Percentiles rank a stretch among this genome's conserved stretches.
These are phyloP conservation scores for Sardinella longiceps DNA, from an alignment of 2,797 vertebrate genomes.

Conservation along the genomic window DNA sequence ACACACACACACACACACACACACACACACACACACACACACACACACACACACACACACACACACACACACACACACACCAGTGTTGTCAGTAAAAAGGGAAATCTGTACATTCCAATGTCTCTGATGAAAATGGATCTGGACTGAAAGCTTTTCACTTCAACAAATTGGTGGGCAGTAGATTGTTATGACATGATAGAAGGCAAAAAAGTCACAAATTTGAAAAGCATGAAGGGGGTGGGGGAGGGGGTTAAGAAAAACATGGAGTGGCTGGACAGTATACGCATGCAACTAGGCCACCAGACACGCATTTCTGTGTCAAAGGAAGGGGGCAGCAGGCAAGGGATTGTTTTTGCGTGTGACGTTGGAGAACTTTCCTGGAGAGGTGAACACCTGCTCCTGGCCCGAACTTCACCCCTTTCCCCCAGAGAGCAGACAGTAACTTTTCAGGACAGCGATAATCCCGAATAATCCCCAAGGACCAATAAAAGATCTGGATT, in stretches of 20 bases:
- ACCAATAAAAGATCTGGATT: constrained; percentile 59
- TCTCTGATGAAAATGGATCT: background rate
- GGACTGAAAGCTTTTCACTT: background rate
- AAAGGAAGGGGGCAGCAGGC: background rate
- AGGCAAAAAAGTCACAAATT: background rate
- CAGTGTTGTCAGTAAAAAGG: background rate
- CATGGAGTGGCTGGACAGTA: background rate
- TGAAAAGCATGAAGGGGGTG: background rate
- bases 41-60: background rate
- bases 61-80: background rate
- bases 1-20: background rate
- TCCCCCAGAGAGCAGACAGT: constrained; percentile 40
- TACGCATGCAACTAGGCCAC: constrained; percentile 21
- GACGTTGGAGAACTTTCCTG: constrained; percentile 1
- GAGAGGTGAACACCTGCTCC: constrained; percentile 44
- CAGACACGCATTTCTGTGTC: background rate
- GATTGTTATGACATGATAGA: background rate
- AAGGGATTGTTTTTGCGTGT: background rate
- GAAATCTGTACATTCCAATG: background rate
- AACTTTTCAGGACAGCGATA: constrained; percentile 52
- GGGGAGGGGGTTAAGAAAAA: background rate
- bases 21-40: background rate
- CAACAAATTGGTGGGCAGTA: background rate
- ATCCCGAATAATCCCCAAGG: constrained; percentile 55
- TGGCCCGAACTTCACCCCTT: constrained; percentile 45